A percentile compares a stretch with the other conserved stretches of the same genome.
Evolutionary conservation across 2,113 vertebrate species (phyloP).

Genomic region (Callionymus lyra): DNA sequence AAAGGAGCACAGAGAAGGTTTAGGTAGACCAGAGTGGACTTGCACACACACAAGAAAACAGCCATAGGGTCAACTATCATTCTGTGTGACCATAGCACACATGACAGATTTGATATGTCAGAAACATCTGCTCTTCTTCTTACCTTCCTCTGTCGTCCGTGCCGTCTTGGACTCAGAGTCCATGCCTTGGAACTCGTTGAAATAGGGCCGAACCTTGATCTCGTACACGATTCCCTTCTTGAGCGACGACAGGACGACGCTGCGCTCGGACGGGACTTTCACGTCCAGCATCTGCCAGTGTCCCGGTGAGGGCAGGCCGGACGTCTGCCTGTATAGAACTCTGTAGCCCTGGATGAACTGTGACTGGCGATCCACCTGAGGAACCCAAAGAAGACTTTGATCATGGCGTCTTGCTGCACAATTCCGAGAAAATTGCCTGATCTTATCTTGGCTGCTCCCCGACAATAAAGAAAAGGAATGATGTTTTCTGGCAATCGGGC

Average conservation of each 20-base stretch:
- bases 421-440: neutral
- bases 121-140: conserved; percentile 1
- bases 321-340: conserved; percentile 86
- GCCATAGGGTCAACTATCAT: conserved; percentile 14
- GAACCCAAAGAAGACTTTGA: conserved; percentile 3
- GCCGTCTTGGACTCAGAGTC: conserved; percentile 90
- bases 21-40: conserved; percentile 24
- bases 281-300: conserved; percentile 86
- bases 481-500: conserved; percentile 18
- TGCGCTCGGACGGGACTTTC: conserved; percentile 84
- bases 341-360: conserved; percentile 98
- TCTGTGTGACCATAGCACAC: conserved; percentile 1
- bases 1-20: conserved; percentile 27
- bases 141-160: conserved; percentile 92
- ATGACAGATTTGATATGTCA: conserved; percentile 8
- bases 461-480: conserved; percentile 2
- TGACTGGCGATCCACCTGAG: conserved; percentile 90
- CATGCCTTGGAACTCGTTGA: conserved; percentile 98
- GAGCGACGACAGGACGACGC: conserved; percentile 74
- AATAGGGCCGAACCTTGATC: conserved; percentile 94
- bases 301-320: conserved; percentile 74
- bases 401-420: neutral
- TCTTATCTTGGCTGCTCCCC: neutral
- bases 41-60: conserved; percentile 11
- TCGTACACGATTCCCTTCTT: conserved; percentile 93